These are phyloP conservation scores for Phaonia tiefii DNA, from an alignment of 2,888 invertebrate genomes.

Conservation along the genomic window DNA sequence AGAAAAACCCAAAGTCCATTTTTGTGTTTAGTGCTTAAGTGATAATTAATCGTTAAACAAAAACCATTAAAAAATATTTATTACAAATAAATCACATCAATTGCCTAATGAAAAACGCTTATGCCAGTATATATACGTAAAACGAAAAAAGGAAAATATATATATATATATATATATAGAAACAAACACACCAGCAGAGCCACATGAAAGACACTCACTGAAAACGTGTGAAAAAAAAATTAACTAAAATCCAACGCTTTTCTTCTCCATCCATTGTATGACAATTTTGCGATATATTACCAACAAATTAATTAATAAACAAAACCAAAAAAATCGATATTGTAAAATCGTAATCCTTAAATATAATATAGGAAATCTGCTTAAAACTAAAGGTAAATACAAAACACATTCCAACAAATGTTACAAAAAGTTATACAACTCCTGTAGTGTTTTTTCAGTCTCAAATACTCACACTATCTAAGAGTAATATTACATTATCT, in stretches of 20 bases:
- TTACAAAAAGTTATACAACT: too few relatives aligned
- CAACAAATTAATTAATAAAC: slow-evolving; percentile 46
- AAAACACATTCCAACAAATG: slow-evolving; percentile 30
- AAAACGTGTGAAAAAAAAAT: slow-evolving; percentile 32
- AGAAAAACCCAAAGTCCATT: slow-evolving; percentile 72
- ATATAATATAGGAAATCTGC: slow-evolving; percentile 21
- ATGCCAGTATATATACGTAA: slow-evolving; percentile 34
- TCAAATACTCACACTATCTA: too few relatives aligned
- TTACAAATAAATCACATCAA: slow-evolving; percentile 46
- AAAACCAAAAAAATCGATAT: slow-evolving; percentile 49
- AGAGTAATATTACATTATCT: too few relatives aligned
- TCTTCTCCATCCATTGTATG: slow-evolving; percentile 72
- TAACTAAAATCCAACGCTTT: slow-evolving; percentile 64
- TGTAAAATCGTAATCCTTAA: too few relatives aligned
- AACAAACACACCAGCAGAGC: slow-evolving; percentile 47
- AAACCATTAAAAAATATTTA: slow-evolving; percentile 31
- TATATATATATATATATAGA: slow-evolving; percentile 48
- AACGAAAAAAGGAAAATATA: slow-evolving; percentile 49
- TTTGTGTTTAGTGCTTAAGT: slow-evolving; percentile 72
- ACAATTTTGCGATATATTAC: slow-evolving; percentile 55
- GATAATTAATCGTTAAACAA: slow-evolving; percentile 5
- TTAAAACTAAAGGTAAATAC: slow-evolving; percentile 19
- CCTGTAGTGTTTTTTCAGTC: too few relatives aligned
- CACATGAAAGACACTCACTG: slow-evolving; percentile 37
- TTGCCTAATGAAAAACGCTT: slow-evolving; percentile 53